Conservation (phyloP, 2,113 vertebrate genomes). For the Gasterosteus aculeatus region DNA sequence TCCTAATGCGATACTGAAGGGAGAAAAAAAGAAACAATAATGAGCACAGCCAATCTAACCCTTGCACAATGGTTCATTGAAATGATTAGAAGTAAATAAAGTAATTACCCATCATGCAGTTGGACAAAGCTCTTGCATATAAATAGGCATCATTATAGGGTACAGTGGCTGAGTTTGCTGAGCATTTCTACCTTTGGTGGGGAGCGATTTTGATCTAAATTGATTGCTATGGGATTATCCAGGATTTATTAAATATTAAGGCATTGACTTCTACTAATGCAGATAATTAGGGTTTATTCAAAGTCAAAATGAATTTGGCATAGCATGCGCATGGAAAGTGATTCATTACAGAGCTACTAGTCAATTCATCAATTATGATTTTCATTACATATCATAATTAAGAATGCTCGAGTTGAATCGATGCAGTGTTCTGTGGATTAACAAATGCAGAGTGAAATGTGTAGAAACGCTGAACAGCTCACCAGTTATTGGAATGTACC, state of each 20-base stretch:
- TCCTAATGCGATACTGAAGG: constrained; percentile 52
- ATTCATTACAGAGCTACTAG: constrained; percentile 78
- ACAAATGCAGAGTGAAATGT: constrained; percentile 58
- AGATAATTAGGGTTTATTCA: constrained; percentile 88
- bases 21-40: constrained; percentile 49
- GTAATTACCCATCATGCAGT: constrained; percentile 70
- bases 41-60: constrained; percentile 63
- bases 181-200: constrained; percentile 85
- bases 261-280: constrained; percentile 90
- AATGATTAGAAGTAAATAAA: constrained; percentile 80
- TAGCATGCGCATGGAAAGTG: constrained; percentile 81
- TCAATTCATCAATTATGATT: constrained; percentile 81
- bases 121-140: constrained; percentile 73
- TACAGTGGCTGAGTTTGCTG: constrained; percentile 82
- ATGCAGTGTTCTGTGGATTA: constrained; percentile 73
- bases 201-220: constrained; percentile 89
- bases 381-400: constrained; percentile 79
- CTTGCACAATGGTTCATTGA: constrained; percentile 71
- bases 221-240: constrained; percentile 91
- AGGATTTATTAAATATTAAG: constrained; percentile 92
- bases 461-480: constrained; percentile 21
- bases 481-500: constrained; percentile 18
- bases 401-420: constrained; percentile 70
- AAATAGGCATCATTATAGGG: constrained; percentile 84
- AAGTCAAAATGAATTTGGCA: constrained; percentile 84